Conservation (phyloP, 92 coral and sea anemone species). For the Bergia sp. region DNA sequence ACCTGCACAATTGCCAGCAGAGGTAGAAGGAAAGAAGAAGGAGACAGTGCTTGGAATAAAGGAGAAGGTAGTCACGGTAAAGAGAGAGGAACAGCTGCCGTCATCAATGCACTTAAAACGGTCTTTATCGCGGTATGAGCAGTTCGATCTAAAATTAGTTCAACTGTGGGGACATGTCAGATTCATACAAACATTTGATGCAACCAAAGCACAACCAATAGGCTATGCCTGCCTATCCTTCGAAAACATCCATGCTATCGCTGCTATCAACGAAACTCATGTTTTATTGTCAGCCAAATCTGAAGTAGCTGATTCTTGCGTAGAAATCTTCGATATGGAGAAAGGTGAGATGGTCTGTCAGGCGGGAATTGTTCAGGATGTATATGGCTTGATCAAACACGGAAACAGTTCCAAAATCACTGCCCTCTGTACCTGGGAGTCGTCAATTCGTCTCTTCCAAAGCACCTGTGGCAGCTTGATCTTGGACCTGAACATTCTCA, state of each 20-base stretch:
- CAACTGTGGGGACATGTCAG: neutral
- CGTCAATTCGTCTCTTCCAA: neutral
- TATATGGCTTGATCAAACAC: conserved; percentile 21
- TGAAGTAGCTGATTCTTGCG: neutral
- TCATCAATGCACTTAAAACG: neutral
- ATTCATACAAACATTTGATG: neutral
- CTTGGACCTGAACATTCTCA: neutral
- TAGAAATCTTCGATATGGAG: neutral
- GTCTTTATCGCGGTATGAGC: neutral
- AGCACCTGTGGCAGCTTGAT: neutral
- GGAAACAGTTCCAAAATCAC: conserved; percentile 19
- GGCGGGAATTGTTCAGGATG: conserved; percentile 1
- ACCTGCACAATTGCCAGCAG: neutral
- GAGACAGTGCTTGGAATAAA: neutral
- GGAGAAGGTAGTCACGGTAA: neutral
- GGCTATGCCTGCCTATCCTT: neutral
- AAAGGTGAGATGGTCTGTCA: neutral
- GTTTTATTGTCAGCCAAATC: conserved; percentile 1
- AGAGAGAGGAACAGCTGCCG: neutral
- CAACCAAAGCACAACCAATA: neutral
- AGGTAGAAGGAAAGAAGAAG: neutral
- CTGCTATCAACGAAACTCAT: neutral
- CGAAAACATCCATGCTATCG: neutral
- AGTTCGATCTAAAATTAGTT: neutral
- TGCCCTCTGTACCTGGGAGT: neutral